Base-by-base conservation (phyloP, 2,113 vertebrate species). In the Etheostoma cragini region DNA sequence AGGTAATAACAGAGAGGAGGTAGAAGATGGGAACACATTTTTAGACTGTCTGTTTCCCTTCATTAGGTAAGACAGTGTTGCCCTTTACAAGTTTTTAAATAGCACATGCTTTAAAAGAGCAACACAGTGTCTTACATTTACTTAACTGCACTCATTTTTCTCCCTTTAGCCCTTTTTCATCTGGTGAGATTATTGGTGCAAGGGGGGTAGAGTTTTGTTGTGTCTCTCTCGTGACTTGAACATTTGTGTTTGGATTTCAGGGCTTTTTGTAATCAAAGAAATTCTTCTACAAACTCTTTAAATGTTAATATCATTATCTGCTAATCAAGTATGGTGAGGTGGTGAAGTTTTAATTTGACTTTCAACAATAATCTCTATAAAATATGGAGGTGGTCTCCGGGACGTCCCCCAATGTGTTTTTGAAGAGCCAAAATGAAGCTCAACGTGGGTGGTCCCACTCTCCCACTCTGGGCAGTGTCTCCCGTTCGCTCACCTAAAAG, bases 1-100 rank as follows among this genome's bases (percentile, higher is more conserved):
- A 93, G 87, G 87, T 92, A 91, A 90, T 91, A 90, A 89, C 75
- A 81, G 76, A 84, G 84, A 38, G 42, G 74, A 81, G 76, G 85
- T 50, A 82, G 86, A 75, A 86, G 87, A 87, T 85, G 73, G 67
- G 89, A 90, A 90, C 79, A 82, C 21, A 83, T 90, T 91, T 84
- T 84, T 80, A 89, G 83, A 83, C 83, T 8, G 16, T 80, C 82
- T 84, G 80, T 86, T 92, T 47, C 80, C 84, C 86, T 87, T 89
- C 83, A 91, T 91, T 80, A 83, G 81, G 21, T 60, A 79, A 63
- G 80, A 79, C 57, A 4, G 11, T 45, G 53, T 82, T 78, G 72
- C 75, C 78, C 82, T 87, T 90, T 88, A 85, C 80, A 82, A 88
- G 80, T 72, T 78, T 83, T 88, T 86, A 81, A 88, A 76, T 78